Percentiles rank a stretch among this genome's conserved stretches.
Conservation (phyloP, 2,113 vertebrate species). For the Pseudorectes ferrugineus region DNA sequence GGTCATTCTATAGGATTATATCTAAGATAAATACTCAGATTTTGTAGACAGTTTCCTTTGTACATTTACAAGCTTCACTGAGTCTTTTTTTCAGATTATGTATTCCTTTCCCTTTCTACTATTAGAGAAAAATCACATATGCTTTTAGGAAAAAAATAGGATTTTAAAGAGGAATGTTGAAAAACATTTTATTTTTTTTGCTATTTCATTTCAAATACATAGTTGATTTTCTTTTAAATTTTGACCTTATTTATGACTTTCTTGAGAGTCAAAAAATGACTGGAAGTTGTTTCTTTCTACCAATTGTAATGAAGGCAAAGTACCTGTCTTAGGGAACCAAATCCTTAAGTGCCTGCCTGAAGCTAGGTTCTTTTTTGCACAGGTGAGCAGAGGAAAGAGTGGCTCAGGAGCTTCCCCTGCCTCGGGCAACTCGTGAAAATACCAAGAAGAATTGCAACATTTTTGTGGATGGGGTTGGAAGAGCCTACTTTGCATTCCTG, state of each 20-base stretch:
- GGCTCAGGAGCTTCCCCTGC: background rate
- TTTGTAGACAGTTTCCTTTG: background rate
- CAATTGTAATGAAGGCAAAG: background rate
- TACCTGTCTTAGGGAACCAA: background rate
- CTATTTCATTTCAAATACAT: background rate
- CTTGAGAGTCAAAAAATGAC: background rate
- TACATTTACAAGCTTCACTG: background rate
- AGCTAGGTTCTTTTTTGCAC: background rate
- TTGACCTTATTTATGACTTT: background rate
- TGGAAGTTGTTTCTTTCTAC: background rate
- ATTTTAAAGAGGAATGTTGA: background rate
- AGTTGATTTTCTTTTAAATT: background rate
- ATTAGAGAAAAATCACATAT: background rate
- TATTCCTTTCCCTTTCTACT: background rate
- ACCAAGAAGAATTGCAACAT: background rate
- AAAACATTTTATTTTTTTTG: background rate
- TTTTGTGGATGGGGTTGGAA: background rate
- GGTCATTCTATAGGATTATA: background rate
- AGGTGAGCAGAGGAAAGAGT: background rate
- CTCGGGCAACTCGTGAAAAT: background rate
- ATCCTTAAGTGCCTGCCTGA: background rate
- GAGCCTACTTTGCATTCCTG: background rate
- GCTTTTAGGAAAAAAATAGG: background rate
- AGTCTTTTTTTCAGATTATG: background rate
- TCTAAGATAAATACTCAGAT: constrained; percentile 10